phyloP scores from a whole-genome alignment of 2,113 vertebrate species.

The Gallinago jamesoni region DNA sequence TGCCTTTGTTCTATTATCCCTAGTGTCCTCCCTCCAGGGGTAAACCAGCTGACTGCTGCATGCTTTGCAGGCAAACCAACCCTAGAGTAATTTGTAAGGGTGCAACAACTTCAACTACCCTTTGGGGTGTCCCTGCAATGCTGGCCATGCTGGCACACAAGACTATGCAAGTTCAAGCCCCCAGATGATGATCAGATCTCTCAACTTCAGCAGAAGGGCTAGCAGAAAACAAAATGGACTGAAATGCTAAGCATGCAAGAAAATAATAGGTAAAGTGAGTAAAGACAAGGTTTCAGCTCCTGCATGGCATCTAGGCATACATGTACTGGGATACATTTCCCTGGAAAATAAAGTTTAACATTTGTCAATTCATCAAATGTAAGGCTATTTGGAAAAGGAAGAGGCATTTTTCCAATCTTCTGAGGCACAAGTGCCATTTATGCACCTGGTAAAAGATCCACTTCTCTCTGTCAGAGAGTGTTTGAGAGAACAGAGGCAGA shows the following conservation, averaged over 20 bases:
- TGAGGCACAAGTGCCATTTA: neutral
- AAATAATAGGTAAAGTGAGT: neutral
- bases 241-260: neutral
- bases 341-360: neutral
- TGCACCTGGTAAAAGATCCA: neutral
- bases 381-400: neutral
- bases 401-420: neutral
- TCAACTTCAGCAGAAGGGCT: neutral
- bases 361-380: neutral
- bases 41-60: neutral
- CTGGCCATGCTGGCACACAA: too few species aligned
- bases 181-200: neutral
- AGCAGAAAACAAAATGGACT: neutral
- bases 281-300: neutral
- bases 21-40: neutral
- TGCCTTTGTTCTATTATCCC: neutral
- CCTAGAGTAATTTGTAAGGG: neutral
- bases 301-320: neutral
- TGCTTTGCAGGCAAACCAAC: neutral
- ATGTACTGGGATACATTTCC: accelerated
- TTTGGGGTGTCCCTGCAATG: neutral
- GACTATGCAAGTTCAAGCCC: neutral
- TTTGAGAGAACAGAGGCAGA: neutral
- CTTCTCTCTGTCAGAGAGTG: neutral
- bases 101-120: neutral